These are phyloP conservation scores for Galeopsomyia nigrocyanea DNA, from an alignment of 2,888 invertebrate genomes.

Conservation along the genomic window DNA sequence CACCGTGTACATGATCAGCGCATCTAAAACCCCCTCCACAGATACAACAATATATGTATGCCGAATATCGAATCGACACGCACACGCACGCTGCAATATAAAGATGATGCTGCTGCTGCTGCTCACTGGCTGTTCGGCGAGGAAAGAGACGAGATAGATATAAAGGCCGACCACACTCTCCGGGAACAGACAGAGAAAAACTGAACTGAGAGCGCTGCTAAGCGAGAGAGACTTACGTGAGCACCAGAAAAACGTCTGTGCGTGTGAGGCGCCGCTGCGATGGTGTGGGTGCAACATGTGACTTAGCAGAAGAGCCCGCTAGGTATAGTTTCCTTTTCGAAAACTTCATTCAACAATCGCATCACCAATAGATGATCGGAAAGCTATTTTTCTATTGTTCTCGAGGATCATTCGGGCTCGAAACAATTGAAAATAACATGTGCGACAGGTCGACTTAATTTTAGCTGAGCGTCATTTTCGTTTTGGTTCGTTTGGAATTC, in stretches of 20 bases:
- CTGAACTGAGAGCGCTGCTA: not conserved
- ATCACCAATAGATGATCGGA: too few relatives aligned
- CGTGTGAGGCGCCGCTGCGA: not conserved
- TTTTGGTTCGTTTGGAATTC: too few relatives aligned
- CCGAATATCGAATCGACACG: not conserved
- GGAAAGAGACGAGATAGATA: too few relatives aligned
- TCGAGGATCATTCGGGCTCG: too few relatives aligned
- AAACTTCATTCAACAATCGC: not conserved
- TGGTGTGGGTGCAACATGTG: slow-evolving; percentile 29
- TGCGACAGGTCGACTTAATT: too few relatives aligned
- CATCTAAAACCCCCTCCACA: not conserved
- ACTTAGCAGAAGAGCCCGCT: slow-evolving; percentile 33
- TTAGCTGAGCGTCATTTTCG: too few relatives aligned
- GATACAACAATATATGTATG: not conserved
- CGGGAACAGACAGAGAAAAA: slow-evolving; percentile 2
- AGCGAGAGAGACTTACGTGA: slow-evolving; percentile 36
- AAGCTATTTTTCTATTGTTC: too few relatives aligned
- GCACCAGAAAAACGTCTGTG: slow-evolving; percentile 15
- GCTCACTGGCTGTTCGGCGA: too few relatives aligned
- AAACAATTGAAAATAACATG: too few relatives aligned
- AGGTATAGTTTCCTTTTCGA: not conserved
- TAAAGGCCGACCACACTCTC: too few relatives aligned
- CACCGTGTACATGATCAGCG: slow-evolving; percentile 83
- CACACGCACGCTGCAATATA: too few relatives aligned
- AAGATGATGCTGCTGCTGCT: too few relatives aligned